Percentiles rank a stretch among this genome's conserved stretches.
Evolutionary conservation across 2,888 invertebrate genomes (phyloP).

Genomic region (Spodoptera picta): DNA sequence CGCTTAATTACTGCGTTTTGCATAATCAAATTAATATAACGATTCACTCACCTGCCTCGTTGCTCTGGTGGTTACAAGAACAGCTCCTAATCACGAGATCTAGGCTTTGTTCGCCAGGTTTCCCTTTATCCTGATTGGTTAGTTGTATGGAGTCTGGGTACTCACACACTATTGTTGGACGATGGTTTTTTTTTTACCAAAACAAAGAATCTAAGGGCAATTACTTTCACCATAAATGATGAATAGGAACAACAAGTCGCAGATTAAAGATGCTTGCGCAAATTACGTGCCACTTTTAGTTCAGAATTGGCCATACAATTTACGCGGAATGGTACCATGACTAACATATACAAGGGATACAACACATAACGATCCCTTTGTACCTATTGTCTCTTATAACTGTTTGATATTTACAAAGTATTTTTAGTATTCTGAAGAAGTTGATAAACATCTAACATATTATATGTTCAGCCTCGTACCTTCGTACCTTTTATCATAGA

Average conservation of each 20-base stretch:
- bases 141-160: too few relatives aligned
- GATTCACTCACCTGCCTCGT: conserved; percentile 23
- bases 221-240: too few relatives aligned
- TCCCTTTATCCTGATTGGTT: too few relatives aligned
- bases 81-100: too few relatives aligned
- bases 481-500: too few relatives aligned
- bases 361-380: neutral
- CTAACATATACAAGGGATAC: conserved; percentile 1
- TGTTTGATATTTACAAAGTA: conserved; percentile 1
- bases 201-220: too few relatives aligned
- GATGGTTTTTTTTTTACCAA: too few relatives aligned
- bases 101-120: too few relatives aligned
- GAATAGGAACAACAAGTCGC: neutral
- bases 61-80: too few relatives aligned
- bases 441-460: neutral
- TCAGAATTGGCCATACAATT: conserved; percentile 11
- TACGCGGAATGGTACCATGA: conserved; percentile 10
- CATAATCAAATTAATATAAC: conserved; percentile 51
- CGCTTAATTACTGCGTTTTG: conserved; percentile 51
- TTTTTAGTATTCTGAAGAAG: neutral
- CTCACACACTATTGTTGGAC: too few relatives aligned
- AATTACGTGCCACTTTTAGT: neutral
- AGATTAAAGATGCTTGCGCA: conserved; percentile 1
- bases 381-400: neutral
- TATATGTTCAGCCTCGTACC: too few relatives aligned